These are phyloP conservation scores for Acrobasis repandana DNA, from an alignment of 2,888 invertebrate genomes.

Conservation along the genomic window DNA sequence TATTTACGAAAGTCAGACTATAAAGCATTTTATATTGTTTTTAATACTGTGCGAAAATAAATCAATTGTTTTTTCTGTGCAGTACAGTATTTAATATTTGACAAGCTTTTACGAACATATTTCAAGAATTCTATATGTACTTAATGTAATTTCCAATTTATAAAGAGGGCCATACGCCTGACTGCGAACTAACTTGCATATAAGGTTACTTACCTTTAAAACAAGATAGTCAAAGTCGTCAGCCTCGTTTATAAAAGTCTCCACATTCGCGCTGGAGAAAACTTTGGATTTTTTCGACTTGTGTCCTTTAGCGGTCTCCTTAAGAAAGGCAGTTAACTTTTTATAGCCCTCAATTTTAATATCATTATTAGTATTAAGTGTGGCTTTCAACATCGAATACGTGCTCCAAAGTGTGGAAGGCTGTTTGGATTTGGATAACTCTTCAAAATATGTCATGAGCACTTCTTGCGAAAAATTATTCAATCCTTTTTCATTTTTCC, in stretches of 20 bases:
- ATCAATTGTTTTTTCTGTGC: too few species aligned
- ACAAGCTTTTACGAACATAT: too few species aligned
- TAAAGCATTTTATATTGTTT: too few species aligned
- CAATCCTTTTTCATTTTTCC: constrained; percentile 24
- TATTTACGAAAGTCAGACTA: too few species aligned
- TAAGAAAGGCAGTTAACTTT: constrained; percentile 28
- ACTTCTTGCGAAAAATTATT: constrained; percentile 29
- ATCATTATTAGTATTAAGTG: constrained; percentile 26
- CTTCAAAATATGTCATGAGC: constrained; percentile 31
- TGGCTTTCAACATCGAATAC: constrained; percentile 34
- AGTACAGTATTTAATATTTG: too few species aligned
- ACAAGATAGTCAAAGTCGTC: constrained; percentile 30
- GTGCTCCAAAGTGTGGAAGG: constrained; percentile 28
- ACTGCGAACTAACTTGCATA: too few species aligned
- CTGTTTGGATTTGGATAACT: constrained; percentile 26
- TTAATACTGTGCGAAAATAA: too few species aligned
- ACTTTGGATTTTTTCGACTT: constrained; percentile 30
- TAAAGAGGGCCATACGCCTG: too few species aligned
- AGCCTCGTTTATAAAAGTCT: constrained; percentile 33
- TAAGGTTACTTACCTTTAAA: constrained; percentile 23
- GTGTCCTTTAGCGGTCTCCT: constrained; percentile 26
- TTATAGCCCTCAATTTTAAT: constrained; percentile 28
- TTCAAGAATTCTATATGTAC: too few species aligned
- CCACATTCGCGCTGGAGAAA: constrained; percentile 26
- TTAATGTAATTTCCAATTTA: too few species aligned